These are phyloP conservation scores for Mormyrops attenuatus DNA, from an alignment of 2,797 vertebrate species.

Conservation along the genomic window DNA sequence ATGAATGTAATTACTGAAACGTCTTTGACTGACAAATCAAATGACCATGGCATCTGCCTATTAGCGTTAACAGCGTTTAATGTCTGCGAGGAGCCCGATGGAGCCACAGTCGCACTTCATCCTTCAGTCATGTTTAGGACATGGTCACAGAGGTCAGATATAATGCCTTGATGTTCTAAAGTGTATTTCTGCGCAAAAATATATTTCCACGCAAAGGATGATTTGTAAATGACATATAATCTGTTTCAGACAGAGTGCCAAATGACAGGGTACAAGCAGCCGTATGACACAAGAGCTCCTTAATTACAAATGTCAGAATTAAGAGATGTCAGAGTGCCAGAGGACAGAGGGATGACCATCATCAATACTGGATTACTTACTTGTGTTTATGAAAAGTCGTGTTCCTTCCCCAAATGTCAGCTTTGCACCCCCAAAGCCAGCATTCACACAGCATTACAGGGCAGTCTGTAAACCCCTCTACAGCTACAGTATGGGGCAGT, in stretches of 20 bases:
- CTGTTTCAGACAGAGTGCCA: not conserved
- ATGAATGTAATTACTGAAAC: not conserved
- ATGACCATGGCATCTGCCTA: not conserved
- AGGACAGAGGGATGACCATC: not conserved
- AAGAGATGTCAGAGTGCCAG: not conserved
- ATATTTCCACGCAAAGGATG: not conserved
- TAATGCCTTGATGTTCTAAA: not conserved
- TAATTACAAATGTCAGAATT: not conserved
- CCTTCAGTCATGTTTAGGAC: not conserved
- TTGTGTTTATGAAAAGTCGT: slow-evolving; percentile 28
- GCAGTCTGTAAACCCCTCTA: not conserved
- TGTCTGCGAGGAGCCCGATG: not conserved
- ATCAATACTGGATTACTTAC: slow-evolving; percentile 15
- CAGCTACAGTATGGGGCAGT: not conserved
- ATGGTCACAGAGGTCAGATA: not conserved
- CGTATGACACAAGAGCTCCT: not conserved
- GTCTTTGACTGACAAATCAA: not conserved
- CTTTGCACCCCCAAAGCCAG: slow-evolving; percentile 20
- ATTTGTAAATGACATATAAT: not conserved
- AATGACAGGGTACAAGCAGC: not conserved
- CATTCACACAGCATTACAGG: slow-evolving; percentile 19
- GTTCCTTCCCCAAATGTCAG: slow-evolving; percentile 35
- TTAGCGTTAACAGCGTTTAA: not conserved
- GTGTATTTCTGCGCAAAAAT: not conserved
- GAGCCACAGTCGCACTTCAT: not conserved